Conservation (phyloP, 1,140 invertebrate species). For the Aphaenogaster ashmeadi region DNA sequence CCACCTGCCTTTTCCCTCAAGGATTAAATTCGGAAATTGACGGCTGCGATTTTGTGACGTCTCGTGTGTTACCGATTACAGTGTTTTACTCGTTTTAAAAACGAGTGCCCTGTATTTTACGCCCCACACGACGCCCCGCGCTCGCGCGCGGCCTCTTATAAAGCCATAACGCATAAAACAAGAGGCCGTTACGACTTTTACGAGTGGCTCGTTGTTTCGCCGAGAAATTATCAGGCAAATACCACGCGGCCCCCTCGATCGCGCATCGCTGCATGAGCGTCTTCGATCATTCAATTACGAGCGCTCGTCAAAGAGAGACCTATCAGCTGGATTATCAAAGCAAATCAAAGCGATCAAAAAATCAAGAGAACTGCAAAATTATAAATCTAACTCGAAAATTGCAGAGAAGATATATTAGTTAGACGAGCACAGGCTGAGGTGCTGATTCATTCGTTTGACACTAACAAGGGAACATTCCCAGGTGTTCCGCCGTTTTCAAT, state of each 20-base stretch:
- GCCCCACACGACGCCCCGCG: conserved; percentile 9
- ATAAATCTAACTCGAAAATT: neutral
- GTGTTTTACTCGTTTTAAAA: neutral
- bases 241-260: conserved; percentile 46
- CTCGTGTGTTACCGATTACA: neutral
- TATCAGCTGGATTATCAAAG: neutral
- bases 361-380: neutral
- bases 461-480: no score
- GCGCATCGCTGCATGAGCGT: conserved; percentile 18
- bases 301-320: neutral
- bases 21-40: neutral
- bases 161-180: conserved; percentile 78
- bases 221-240: conserved; percentile 71
- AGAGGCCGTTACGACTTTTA: conserved; percentile 74
- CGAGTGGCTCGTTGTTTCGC: conserved; percentile 73
- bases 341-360: neutral
- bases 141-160: conserved; percentile 57
- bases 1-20: neutral
- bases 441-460: neutral
- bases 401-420: neutral
- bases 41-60: neutral
- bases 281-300: conserved; percentile 46
- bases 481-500: no score
- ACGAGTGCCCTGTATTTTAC: neutral
- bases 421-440: neutral